Evolutionary conservation across 2,113 vertebrate species (phyloP).

Genomic region (Pterocles burchelli): DNA sequence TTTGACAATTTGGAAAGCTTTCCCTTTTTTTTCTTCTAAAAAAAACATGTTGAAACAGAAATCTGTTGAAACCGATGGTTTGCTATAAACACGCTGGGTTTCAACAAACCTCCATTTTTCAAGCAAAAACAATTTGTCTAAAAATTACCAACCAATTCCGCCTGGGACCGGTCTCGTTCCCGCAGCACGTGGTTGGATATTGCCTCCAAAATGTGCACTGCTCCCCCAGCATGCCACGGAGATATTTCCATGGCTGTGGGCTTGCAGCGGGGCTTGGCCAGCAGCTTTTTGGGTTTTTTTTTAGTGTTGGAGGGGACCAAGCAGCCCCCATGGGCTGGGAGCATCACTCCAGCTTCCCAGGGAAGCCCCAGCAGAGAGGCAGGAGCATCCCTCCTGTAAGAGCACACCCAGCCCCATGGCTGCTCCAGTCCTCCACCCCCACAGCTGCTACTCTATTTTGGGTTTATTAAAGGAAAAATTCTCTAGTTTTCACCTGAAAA

Average conservation of each 20-base stretch:
- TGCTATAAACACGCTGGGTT: not conserved
- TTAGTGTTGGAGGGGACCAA: not conserved
- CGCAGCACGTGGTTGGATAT: fast-evolving
- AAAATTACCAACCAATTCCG: not conserved
- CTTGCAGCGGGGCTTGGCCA: not conserved
- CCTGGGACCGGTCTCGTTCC: not conserved
- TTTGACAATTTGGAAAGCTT: not conserved
- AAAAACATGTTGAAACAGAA: not conserved
- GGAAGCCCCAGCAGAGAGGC: not conserved
- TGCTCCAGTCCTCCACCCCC: not conserved
- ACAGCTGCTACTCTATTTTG: not conserved
- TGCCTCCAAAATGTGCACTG: fast-evolving
- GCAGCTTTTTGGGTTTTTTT: not conserved
- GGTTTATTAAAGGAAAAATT: not conserved
- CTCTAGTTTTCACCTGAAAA: not conserved
- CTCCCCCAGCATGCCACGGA: not conserved
- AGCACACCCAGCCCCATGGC: not conserved
- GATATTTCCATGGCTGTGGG: fast-evolving
- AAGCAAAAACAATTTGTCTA: not conserved
- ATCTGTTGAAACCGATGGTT: not conserved
- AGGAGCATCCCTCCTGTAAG: not conserved
- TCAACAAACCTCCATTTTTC: not conserved
- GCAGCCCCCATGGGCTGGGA: fast-evolving
- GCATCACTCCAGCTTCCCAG: fast-evolving
- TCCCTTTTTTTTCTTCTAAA: not conserved